Base-by-base conservation (phyloP, 37 sponge, comb jelly and placozoan species). In the Diacarnus erythraeanus region DNA sequence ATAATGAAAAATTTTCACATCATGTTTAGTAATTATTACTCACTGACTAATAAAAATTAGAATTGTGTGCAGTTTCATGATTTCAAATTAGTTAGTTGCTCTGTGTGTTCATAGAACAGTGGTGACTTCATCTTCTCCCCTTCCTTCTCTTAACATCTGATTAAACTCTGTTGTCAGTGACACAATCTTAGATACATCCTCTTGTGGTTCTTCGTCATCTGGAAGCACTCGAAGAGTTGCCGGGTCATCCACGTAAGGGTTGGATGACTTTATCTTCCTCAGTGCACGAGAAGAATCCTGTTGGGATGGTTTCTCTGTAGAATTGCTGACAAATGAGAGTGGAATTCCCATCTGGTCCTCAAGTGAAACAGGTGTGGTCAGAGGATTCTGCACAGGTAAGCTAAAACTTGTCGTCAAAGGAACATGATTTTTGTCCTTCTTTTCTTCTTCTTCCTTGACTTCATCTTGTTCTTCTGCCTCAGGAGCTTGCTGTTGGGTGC, bases 201-300 rank as follows among this genome's bases (percentile, higher is more conserved):
- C 51, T 47, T 6, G 10, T 47, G 10, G 10, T 12, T 47, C 12
- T 47, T 47, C 51, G n/a, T n/a, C n/a, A 29, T 63, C 64, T 30
- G 64, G 64, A 12, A 63, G 18, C 64, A 63, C n/a, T 8, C 5
- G 17, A 5, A 9, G 4, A 63, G 64, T 63, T 9, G 30, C 75
- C 3, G 78, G 78, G 31, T 60, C 64, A 77, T 77, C 78, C 20
- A 80, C 59, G 57, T 69, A 80, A 42, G 54, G 57, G 37, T 80
- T 67, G 25, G 42, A 63, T 47, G 51, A 17, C 34, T 25, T 65
- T n/a, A n/a, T n/a, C 66, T 65, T 65, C 34, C 2, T 31, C 35
- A 30, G 2, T 34, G 15, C 66, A 30, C 12, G 12, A 65, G 2
- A 17, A 30, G 27, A 15, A 31, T 25, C 66, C 33, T 30, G 66